Evolutionary conservation across 2,888 invertebrate genomes (phyloP), one percentile per base, ranked within the genome.

Genomic region (Micropterix aruncella): DNA sequence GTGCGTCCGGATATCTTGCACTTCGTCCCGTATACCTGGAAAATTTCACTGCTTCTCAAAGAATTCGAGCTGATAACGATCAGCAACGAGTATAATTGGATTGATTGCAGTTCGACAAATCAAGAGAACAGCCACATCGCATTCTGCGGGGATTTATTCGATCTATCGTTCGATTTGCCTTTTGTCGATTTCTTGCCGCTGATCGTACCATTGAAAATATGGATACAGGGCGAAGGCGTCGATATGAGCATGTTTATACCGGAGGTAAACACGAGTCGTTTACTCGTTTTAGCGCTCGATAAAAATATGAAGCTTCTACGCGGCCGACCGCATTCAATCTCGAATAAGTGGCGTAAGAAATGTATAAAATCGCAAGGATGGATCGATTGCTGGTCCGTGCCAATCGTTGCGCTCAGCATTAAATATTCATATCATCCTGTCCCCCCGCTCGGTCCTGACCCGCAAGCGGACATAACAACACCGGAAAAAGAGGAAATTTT

Each of bases 11-110:
- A 99, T 61, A 78, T 99, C 44, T 73, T 92, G 45, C 84, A 87
- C 57, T 99, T 97, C 67, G 86, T 97, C 44, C 99, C 99, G 2
- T 99, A 95, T 63, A 93, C 93, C 0, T 96, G 94, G 86, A 85
- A 89, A 59, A 87, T 99, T 56, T 87, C 84, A 48, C 70, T 97
- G 48, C 73, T 90, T 5, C 66, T 95, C 16, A 94, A 96, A 61
- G 93, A 96, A 63, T 95, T 96, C 64, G 95, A 99, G 66, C 74
- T 99, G 14, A 77, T 96, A 1, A 89, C 93, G 38, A 70, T 92
- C 14, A 85, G 92, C 56, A 99, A 97, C 66, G 92, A 97, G 60
- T 90, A 90, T 63, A 99, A 99, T 64, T 99, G 97, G 99, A 87
- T 99, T 52, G 97, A 99, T 64, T 96, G 96, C 56, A 91, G 93